Conservation (phyloP, 2,113 vertebrate genomes). For the Atrichornis clamosus region DNA sequence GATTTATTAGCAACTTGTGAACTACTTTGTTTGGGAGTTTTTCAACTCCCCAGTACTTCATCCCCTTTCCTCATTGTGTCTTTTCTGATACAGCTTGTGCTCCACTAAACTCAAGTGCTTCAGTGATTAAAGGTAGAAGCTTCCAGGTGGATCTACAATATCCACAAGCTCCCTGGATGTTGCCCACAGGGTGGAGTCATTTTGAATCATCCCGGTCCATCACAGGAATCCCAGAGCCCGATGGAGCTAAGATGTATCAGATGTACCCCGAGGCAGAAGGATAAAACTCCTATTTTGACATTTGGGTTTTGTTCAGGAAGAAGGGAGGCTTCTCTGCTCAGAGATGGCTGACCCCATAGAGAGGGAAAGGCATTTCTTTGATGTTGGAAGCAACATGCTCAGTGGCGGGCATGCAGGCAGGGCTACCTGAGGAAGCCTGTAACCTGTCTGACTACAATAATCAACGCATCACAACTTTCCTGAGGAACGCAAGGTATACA, state of each 20-base stretch:
- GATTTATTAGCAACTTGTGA: neutral
- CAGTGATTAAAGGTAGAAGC: neutral
- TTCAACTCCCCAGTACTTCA: neutral
- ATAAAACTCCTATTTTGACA: neutral
- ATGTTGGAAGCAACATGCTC: neutral
- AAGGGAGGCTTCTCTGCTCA: neutral
- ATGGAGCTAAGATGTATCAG: neutral
- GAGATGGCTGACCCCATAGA: accelerated
- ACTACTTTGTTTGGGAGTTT: neutral
- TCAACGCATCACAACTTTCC: neutral
- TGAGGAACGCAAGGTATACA: neutral
- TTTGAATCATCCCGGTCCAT: accelerated
- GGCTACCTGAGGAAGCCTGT: neutral
- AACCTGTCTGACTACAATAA: neutral
- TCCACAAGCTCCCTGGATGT: neutral
- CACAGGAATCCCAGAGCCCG: neutral
- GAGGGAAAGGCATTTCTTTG: neutral
- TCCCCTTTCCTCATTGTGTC: neutral
- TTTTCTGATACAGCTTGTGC: neutral
- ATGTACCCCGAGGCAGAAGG: neutral
- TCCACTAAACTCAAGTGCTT: neutral
- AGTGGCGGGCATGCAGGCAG: neutral
- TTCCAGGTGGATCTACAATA: neutral
- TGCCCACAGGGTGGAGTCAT: neutral
- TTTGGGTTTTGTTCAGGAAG: neutral